Percentiles rank a stretch among this genome's conserved stretches.
Conservation (phyloP, 1,140 invertebrate genomes). For the Lycorma delicatula region DNA sequence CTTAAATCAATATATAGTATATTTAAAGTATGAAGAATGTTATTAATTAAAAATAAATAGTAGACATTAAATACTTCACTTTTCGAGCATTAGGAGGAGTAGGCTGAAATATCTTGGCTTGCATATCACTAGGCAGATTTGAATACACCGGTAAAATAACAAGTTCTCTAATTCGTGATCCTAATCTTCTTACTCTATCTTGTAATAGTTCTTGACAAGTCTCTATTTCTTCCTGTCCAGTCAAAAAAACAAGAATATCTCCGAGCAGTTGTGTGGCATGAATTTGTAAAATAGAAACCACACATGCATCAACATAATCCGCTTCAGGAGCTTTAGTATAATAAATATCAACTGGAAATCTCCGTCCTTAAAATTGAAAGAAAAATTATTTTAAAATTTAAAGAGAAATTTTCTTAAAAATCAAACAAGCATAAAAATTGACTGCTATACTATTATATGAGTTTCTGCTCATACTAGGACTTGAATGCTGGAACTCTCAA, state of each 20-base stretch:
- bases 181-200: constrained; percentile 81
- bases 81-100: constrained; percentile 92
- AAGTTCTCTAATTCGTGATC: constrained; percentile 87
- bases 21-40: no score
- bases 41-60: no score
- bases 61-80: no score
- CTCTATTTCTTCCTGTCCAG: constrained; percentile 95
- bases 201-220: constrained; percentile 87
- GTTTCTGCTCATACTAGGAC: no score
- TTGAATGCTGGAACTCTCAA: no score
- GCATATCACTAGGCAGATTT: constrained; percentile 97
- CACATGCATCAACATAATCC: constrained; percentile 95
- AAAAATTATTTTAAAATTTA: constrained; percentile 7
- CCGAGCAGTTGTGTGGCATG: constrained; percentile 92
- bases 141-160: constrained; percentile 96
- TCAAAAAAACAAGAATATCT: constrained; percentile 95
- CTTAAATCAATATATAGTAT: no score
- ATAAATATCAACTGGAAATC: constrained; percentile 88
- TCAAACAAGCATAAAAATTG: neutral
- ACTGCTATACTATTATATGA: neutral
- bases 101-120: constrained; percentile 95
- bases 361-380: constrained; percentile 38
- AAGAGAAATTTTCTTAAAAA: no score
- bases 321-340: constrained; percentile 99
- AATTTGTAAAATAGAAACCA: constrained; percentile 94